Evolutionary conservation across 2,113 vertebrate genomes (phyloP).

Genomic region (Lucifuga dentata): DNA sequence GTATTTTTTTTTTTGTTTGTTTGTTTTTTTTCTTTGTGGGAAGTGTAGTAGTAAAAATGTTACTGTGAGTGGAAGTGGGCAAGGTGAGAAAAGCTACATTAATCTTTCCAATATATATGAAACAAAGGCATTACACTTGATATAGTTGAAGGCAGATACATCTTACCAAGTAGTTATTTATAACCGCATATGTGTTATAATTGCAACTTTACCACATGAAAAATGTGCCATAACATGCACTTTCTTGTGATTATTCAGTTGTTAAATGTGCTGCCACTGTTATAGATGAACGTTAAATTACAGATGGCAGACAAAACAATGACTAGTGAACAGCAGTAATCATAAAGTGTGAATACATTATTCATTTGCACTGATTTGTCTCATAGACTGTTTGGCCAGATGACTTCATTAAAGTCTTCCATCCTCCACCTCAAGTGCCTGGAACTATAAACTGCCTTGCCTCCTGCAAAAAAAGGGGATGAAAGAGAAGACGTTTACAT

Average conservation of each 20-base stretch:
- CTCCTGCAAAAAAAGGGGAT: background rate
- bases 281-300: too few relatives aligned
- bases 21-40: background rate
- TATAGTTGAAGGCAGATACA: background rate
- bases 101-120: background rate
- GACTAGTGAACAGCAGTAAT: too few relatives aligned
- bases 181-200: background rate
- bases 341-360: too few relatives aligned
- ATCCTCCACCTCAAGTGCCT: background rate
- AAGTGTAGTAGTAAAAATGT: too few relatives aligned
- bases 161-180: background rate
- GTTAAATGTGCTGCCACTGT: background rate
- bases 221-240: background rate
- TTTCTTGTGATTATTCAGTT: background rate
- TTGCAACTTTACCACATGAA: background rate
- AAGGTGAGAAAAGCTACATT: background rate
- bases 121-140: background rate
- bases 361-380: background rate
- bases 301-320: background rate
- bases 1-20: too few relatives aligned
- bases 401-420: background rate
- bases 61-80: background rate
- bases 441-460: background rate
- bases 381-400: background rate
- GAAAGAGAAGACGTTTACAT: too few relatives aligned